These are phyloP conservation scores for Allophyes oxyacanthae DNA, from an alignment of 2,888 invertebrate genomes.

Conservation along the genomic window DNA sequence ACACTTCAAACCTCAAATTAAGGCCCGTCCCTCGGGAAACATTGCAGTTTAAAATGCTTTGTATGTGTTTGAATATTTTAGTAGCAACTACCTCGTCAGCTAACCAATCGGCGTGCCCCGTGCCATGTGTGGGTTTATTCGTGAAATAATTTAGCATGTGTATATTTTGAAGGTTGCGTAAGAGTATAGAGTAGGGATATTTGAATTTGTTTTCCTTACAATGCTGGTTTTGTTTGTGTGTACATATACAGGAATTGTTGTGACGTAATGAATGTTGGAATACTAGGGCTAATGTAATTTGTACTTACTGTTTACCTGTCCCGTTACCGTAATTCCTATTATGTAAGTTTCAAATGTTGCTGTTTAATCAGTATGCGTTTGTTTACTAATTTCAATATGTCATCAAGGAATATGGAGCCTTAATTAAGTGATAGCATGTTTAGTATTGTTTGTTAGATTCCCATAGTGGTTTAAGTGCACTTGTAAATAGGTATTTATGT, in stretches of 20 bases:
- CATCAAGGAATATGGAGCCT: conserved; percentile 17
- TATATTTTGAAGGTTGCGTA: conserved; percentile 42
- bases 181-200: conserved; percentile 17
- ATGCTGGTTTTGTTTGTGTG: conserved; percentile 35
- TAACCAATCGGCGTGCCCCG: conserved; percentile 50
- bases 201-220: conserved; percentile 51
- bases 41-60: conserved; percentile 58
- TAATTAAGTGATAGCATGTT: conserved; percentile 25
- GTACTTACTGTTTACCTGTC: conserved; percentile 24
- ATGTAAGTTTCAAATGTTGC: conserved; percentile 20
- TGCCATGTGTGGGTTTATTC: conserved; percentile 46
- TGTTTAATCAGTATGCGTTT: conserved; percentile 18
- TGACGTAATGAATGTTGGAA: conserved; percentile 41
- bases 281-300: conserved; percentile 32
- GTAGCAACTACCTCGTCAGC: conserved; percentile 47
- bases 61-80: conserved; percentile 63
- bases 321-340: conserved; percentile 24
- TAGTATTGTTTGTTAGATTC: neutral
- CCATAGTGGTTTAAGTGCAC: neutral
- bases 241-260: conserved; percentile 16
- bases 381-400: conserved; percentile 37
- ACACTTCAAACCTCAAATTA: conserved; percentile 60
- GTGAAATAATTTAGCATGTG: conserved; percentile 39
- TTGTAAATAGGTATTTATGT: too few species aligned
- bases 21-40: conserved; percentile 50